Conservation (phyloP, 2,113 vertebrate species). For the Platysternon megacephalum region DNA sequence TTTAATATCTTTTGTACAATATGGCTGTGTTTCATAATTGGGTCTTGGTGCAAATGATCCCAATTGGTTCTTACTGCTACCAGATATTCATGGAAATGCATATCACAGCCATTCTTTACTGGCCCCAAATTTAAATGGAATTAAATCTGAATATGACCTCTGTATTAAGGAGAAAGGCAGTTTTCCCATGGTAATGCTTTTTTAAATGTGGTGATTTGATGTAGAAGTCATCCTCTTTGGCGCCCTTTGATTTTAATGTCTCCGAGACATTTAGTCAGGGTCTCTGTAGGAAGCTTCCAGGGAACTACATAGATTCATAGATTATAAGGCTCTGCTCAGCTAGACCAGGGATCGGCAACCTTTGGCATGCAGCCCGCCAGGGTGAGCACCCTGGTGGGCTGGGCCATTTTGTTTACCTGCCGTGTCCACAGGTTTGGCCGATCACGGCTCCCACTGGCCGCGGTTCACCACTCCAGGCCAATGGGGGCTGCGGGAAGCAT, state of each 20-base stretch:
- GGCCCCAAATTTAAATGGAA: background rate
- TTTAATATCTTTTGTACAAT: background rate
- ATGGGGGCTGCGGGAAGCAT: too few species aligned
- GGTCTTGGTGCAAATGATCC: background rate
- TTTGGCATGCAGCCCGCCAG: too few species aligned
- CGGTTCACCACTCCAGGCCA: too few species aligned
- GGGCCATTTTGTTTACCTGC: too few species aligned
- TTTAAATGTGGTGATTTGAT: background rate
- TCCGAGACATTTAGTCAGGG: background rate
- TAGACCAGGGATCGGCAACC: background rate
- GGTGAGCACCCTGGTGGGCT: too few species aligned
- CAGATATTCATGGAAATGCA: background rate
- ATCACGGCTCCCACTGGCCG: too few species aligned
- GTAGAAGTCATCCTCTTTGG: background rate
- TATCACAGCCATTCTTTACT: rapidly evolving
- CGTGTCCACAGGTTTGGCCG: too few species aligned
- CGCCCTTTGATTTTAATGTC: background rate
- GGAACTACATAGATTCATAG: background rate
- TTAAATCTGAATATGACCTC: background rate
- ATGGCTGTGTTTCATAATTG: background rate
- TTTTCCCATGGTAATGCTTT: background rate
- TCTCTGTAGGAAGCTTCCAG: background rate
- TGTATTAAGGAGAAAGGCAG: background rate
- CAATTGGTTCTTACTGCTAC: background rate
- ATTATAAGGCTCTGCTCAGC: background rate